These are phyloP conservation scores for Lanistes nyassanus DNA, from an alignment of 1,140 invertebrate genomes.

Conservation along the genomic window DNA sequence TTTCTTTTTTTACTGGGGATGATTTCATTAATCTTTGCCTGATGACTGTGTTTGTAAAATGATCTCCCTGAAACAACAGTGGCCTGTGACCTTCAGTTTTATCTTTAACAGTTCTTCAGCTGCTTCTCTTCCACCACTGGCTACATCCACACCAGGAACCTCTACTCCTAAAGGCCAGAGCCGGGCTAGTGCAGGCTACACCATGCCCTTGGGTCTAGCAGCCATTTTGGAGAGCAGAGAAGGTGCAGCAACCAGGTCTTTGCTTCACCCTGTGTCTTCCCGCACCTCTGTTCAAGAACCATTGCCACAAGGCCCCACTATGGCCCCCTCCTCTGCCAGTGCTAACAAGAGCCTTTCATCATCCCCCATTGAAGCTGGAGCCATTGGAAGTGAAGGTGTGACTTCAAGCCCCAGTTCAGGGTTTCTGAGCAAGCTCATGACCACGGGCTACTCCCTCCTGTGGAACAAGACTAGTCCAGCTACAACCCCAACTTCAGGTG, in stretches of 20 bases:
- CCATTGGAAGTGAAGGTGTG: constrained; percentile 10
- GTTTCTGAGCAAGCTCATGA: constrained; percentile 51
- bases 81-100: background rate
- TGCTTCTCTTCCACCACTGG: constrained; percentile 43
- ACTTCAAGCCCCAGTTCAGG: constrained; percentile 27
- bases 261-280: constrained; percentile 15
- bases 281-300: background rate
- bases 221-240: constrained; percentile 81
- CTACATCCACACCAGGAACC: constrained; percentile 67
- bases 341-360: background rate
- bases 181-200: constrained; percentile 76
- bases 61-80: too few relatives aligned
- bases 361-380: background rate
- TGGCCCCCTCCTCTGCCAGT: background rate
- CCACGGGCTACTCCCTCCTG: constrained; percentile 49
- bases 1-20: background rate
- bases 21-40: too few relatives aligned
- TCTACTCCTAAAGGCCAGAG: background rate
- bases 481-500: constrained; percentile 3
- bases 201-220: constrained; percentile 81
- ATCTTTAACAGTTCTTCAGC: constrained; percentile 70
- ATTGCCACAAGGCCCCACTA: constrained; percentile 6
- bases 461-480: constrained; percentile 28
- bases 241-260: constrained; percentile 69
- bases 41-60: too few relatives aligned